Conservation (phyloP, 2,113 vertebrate species). For the Heterochromis multidens region DNA sequence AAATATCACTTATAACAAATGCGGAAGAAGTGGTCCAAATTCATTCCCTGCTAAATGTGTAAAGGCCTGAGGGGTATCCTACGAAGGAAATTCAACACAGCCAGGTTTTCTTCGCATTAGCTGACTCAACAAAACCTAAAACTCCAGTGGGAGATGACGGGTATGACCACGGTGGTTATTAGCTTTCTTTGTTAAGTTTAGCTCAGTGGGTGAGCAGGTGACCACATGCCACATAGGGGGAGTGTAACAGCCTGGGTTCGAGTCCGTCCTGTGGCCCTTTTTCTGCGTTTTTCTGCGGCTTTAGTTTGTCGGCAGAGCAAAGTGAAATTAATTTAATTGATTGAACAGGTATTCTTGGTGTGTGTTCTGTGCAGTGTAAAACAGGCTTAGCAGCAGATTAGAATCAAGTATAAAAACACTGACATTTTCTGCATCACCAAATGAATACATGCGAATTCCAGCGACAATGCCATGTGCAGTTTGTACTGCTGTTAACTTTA, state of each 20-base stretch:
- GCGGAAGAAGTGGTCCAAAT: neutral
- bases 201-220: neutral
- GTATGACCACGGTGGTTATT: neutral
- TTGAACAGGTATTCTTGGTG: neutral
- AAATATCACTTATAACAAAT: neutral
- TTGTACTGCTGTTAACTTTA: no score
- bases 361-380: neutral
- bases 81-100: neutral
- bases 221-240: neutral
- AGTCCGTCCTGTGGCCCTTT: neutral
- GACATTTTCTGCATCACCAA: no score
- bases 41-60: neutral
- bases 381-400: neutral
- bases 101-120: neutral
- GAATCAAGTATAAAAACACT: no score
- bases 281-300: no score
- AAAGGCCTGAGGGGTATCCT: neutral
- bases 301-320: neutral
- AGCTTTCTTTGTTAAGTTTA: neutral
- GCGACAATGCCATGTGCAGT: no score
- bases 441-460: no score
- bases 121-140: neutral
- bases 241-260: neutral
- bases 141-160: neutral
- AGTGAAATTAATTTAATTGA: neutral